A percentile compares a stretch with the other conserved stretches of the same genome.
Evolutionary conservation across 2,113 vertebrate species (phyloP).

Genomic region (Sylvietta virens): DNA sequence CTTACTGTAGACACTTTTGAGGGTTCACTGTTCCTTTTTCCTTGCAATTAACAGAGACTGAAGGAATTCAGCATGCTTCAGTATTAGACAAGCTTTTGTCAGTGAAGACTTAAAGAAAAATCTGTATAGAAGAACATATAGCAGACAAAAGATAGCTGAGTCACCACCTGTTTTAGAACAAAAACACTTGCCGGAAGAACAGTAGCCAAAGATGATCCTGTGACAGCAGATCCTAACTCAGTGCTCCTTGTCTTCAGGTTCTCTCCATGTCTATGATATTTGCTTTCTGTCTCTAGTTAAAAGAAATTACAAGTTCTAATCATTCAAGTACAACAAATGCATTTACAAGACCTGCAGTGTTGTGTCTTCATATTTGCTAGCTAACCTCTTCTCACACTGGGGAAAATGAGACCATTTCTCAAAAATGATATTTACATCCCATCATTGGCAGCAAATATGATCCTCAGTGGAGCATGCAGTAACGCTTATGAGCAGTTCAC

Average conservation of each 20-base stretch:
- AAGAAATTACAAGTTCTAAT: not conserved
- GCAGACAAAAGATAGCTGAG: not conserved
- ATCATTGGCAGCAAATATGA: not conserved
- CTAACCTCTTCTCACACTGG: not conserved
- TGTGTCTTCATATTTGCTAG: not conserved
- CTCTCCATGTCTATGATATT: constrained; percentile 57
- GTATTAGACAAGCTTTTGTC: not conserved
- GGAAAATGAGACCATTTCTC: not conserved
- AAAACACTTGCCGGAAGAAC: constrained; percentile 67
- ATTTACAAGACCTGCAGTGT: not conserved
- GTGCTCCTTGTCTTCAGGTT: constrained; percentile 31
- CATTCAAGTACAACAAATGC: not conserved
- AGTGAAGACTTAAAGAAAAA: not conserved
- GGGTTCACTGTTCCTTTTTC: not conserved
- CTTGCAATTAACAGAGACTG: not conserved
- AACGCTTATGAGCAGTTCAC: not conserved
- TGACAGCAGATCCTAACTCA: constrained; percentile 15
- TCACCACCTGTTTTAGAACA: not conserved
- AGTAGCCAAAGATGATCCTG: constrained; percentile 40
- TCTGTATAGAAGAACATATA: not conserved
- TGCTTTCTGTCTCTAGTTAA: constrained; percentile 9
- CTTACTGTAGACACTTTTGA: not conserved
- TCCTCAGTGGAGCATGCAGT: not conserved
- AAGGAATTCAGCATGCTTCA: not conserved
- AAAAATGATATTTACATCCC: not conserved